Conservation (phyloP, 2,888 invertebrate species). For the Sinodicranocentrus sp. region DNA sequence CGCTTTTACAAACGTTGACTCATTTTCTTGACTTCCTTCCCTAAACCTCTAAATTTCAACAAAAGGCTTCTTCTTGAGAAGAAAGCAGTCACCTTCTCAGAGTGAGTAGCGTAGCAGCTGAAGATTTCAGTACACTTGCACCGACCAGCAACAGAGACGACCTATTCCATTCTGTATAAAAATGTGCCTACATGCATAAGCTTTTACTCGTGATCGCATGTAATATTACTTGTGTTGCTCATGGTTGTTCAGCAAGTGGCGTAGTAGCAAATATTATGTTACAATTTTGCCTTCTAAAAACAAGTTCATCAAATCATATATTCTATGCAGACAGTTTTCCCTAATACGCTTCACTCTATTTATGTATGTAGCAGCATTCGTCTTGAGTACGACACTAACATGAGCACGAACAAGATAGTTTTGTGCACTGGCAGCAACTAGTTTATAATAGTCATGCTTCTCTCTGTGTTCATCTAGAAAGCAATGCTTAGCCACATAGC, state of each 20-base stretch:
- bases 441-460: slow-evolving; percentile 3
- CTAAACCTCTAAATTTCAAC: too few relatives aligned
- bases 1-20: too few relatives aligned
- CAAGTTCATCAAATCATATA: too few relatives aligned
- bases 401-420: neutral
- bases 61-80: neutral
- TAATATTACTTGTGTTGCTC: neutral
- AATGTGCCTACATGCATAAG: slow-evolving; percentile 3
- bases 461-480: neutral
- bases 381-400: slow-evolving; percentile 1
- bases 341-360: neutral
- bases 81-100: slow-evolving; percentile 10
- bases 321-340: too few relatives aligned
- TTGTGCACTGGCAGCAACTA: slow-evolving; percentile 9
- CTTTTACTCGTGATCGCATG: slow-evolving; percentile 11
- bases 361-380: neutral
- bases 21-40: too few relatives aligned
- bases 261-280: too few relatives aligned
- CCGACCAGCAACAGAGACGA: neutral
- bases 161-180: slow-evolving; percentile 14
- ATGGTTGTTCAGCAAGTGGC: neutral
- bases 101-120: slow-evolving; percentile 7
- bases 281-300: too few relatives aligned
- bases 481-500: neutral
- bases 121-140: slow-evolving; percentile 28